Evolutionary conservation across 2,888 invertebrate species (phyloP), one percentile per base, ranked within the genome.

Genomic region (Psylliodes chrysocephalus): DNA sequence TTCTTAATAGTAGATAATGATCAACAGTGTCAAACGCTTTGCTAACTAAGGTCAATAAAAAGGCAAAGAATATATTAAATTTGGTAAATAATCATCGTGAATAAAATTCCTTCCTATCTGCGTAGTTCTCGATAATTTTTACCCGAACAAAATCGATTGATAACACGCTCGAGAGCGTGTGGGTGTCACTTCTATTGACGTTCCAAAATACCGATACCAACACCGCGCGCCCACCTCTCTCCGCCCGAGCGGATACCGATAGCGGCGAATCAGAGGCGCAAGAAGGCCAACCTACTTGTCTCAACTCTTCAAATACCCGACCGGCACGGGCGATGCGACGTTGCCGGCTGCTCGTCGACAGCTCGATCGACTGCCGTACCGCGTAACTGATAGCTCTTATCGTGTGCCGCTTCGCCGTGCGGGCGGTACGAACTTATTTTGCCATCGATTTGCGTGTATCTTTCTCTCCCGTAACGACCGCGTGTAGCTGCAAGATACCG

Each of bases 371-470:
- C 60, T 64, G 64, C 46, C 53, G 54, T 40, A 47, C 53, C 18
- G 57, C 18, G 51, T 46, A 30, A 47, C 17, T 7, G 46, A 53
- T 18, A 8, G 28, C 38, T 14, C 42, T 10, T 19, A 56, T 52
- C 53, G 30, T 35, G 60, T 47, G 62, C 60, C 63, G 65, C 60
- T 57, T 49, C 30, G 10, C 30, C 25, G 18, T 52, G 35, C 63
- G 53, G 19, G 38, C 10, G 57, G 47, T 15, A 33, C 44, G 60
- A 19, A 10, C 55, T 60, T 28, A 38, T 63, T 68, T 63, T 38
- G 65, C 63, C 64, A 64, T 67, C 63, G 64, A 64, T 67, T 64
- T 60, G 67, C 67, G 62, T 60, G 60, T 64, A 52, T 64, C 64
- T 55, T 60, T 67, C 55, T 64, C 55, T 67, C 30, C 10, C 17